Percentiles rank a stretch among this genome's conserved stretches.
Evolutionary conservation across 1,140 invertebrate genomes (phyloP).

Genomic region (Gonioctena quinquepunctata): DNA sequence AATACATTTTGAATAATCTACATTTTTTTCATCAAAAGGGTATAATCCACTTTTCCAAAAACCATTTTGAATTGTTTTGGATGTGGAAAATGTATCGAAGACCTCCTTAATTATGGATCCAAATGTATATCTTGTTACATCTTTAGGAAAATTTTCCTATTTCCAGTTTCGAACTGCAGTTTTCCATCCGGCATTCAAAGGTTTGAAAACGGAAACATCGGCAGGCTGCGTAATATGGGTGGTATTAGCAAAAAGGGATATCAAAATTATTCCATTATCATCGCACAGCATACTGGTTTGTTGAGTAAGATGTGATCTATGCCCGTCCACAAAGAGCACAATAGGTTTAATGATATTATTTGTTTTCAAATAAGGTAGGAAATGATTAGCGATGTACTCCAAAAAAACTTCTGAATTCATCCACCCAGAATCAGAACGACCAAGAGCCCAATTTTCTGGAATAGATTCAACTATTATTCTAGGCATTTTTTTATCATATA

Average conservation of each 20-base stretch:
- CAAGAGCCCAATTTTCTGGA: conserved; percentile 49
- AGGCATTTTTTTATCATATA: conserved; percentile 39
- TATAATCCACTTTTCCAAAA: conserved; percentile 51
- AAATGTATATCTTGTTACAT: conserved; percentile 26
- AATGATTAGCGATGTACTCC: conserved; percentile 53
- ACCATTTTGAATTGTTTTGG: conserved; percentile 44
- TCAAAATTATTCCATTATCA: conserved; percentile 51
- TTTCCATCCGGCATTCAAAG: neutral
- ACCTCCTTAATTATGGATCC: conserved; percentile 17
- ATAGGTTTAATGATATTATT: conserved; percentile 49
- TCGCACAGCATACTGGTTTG: conserved; percentile 51
- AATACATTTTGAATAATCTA: conserved; percentile 46
- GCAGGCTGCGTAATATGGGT: conserved; percentile 45
- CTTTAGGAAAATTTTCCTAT: conserved; percentile 27
- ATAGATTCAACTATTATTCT: conserved; percentile 31
- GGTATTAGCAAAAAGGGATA: conserved; percentile 52
- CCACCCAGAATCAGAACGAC: conserved; percentile 52
- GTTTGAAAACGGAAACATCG: neutral
- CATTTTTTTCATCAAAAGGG: conserved; percentile 47
- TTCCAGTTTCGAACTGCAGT: conserved; percentile 23
- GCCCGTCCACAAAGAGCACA: conserved; percentile 55
- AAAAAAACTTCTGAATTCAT: conserved; percentile 54
- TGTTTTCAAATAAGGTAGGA: conserved; percentile 44
- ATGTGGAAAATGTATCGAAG: conserved; percentile 21
- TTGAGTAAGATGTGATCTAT: conserved; percentile 53